Percentiles rank a stretch among this genome's conserved stretches.
Conservation (phyloP, 2,888 invertebrate genomes). For the Podotricha telesiphe region DNA sequence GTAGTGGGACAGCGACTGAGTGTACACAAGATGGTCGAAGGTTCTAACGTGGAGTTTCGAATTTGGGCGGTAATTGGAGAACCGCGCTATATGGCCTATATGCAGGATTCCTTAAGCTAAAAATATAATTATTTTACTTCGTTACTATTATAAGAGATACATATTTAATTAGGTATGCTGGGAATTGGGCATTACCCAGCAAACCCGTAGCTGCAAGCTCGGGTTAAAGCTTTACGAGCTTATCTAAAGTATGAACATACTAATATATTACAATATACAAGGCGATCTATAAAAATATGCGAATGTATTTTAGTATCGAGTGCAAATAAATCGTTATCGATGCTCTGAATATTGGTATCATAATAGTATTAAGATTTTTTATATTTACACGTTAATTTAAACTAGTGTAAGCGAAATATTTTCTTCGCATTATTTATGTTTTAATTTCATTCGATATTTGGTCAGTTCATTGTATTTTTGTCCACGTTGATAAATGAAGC, state of each 20-base stretch:
- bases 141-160: not conserved
- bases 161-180: not conserved
- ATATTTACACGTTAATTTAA: not conserved
- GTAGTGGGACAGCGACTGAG: no score
- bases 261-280: not conserved
- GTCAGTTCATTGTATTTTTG: not conserved
- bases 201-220: not conserved
- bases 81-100: no score
- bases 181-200: no score
- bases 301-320: slow-evolving; percentile 19
- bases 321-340: slow-evolving; percentile 12
- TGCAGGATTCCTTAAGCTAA: no score
- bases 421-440: not conserved
- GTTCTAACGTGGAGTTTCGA: no score
- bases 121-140: no score
- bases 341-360: slow-evolving; percentile 7
- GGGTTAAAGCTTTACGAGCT: not conserved
- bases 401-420: not conserved
- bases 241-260: not conserved
- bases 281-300: slow-evolving; percentile 12
- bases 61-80: no score
- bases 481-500: no score
- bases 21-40: no score
- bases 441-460: not conserved
- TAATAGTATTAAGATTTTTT: not conserved